Evolutionary conservation across 2,113 vertebrate genomes (phyloP), one percentile per base, ranked within the genome.

Genomic region (Callopanchax toddi): DNA sequence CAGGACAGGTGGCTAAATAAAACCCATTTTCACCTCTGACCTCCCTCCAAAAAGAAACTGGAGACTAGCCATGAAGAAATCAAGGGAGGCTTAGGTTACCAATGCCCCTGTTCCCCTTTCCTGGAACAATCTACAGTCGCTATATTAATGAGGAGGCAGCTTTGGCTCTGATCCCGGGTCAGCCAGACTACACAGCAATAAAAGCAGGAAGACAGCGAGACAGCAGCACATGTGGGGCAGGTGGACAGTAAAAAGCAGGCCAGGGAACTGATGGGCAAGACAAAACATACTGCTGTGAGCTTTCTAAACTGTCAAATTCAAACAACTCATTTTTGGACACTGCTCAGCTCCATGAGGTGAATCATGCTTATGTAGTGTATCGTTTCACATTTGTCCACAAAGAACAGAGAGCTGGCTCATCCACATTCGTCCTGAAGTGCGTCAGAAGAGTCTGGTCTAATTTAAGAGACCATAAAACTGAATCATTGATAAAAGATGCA

Each of bases 1-100:
- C 51, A 21, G 51, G 49, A 81, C 57, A 71, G 65, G 63, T 78
- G 70, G 82, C 89, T 92, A 92, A 88, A 91, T 91, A 84, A 85
- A 87, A 81, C 82, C 62, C n/a, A 26, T 78, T 84, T 75, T 83
- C 76, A 89, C 79, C 81, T 90, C 61, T 89, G 88, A 87, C 84
- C 88, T 70, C 67, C 67, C 65, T 68, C 71, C 73, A 84, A 80
- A 66, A 72, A 53, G 89, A 86, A 90, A 90, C 42, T 74, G 71
- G 76, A 91, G 78, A 83, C 67, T 46, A 49, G 60, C 61, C 49
- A 68, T 25, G 49, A 48, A 71, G 68, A 86, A 84, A 82, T 26
- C 53, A 79, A 65, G 53, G 46, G 39, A 71, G 83, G 78, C 77
- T 90, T 87, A 83, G 21, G 66, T 89, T 87, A 88, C 81, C 64